These are phyloP conservation scores for Oscheius sp. DNA, from an alignment of 2,888 invertebrate species.

Conservation along the genomic window DNA sequence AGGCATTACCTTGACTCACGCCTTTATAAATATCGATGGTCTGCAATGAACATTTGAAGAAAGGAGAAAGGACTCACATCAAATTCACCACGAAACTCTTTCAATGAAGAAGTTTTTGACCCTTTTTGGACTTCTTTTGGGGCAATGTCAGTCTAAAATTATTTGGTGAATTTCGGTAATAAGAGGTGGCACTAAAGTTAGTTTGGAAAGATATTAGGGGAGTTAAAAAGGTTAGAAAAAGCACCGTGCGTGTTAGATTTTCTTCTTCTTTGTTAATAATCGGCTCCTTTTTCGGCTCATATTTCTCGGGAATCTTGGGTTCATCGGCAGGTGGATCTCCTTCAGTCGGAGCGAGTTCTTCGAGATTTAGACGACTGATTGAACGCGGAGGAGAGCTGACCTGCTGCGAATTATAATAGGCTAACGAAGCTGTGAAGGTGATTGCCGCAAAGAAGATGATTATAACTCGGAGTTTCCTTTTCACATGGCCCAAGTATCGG, in stretches of 20 bases:
- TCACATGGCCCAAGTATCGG: constrained; percentile 22
- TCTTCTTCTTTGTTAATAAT: neutral
- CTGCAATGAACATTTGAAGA: constrained; percentile 31
- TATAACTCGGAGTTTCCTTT: constrained; percentile 19
- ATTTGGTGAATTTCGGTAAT: neutral
- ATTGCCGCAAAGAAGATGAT: constrained; percentile 13
- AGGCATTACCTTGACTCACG: neutral
- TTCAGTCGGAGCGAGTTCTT: too few relatives aligned
- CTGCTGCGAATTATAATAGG: constrained; percentile 14
- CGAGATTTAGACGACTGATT: neutral
- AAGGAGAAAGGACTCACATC: constrained; percentile 4
- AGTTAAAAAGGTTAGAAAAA: neutral
- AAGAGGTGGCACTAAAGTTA: neutral
- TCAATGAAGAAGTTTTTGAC: neutral
- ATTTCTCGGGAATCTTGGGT: neutral
- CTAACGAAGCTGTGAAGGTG: constrained; percentile 26
- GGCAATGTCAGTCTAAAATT: neutral
- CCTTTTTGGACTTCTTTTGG: too few relatives aligned
- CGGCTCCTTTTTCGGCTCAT: neutral
- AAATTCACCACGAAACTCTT: constrained; percentile 8
- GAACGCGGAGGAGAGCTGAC: neutral
- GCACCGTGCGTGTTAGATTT: neutral
- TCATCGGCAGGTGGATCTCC: neutral
- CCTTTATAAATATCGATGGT: constrained; percentile 45
- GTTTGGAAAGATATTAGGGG: neutral